phyloP scores from a whole-genome alignment of 2,113 vertebrate genomes.

The Alouatta palliata region DNA sequence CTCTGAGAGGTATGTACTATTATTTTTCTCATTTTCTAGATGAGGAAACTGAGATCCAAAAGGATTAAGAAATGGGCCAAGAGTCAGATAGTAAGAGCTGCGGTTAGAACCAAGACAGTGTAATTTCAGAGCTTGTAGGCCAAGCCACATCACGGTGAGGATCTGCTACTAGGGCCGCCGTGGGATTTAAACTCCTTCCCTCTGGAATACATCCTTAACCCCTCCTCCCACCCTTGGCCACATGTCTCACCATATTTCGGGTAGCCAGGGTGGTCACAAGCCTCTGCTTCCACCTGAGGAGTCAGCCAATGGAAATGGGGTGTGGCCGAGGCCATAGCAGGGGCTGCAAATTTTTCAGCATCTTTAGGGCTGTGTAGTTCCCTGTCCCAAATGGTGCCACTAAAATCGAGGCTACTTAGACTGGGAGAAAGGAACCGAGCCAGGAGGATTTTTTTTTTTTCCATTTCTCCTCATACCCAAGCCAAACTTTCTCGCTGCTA shows the following conservation, averaged over 20 bases:
- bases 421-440: background rate
- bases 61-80: background rate
- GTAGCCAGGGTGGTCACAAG: background rate
- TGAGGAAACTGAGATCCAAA: background rate
- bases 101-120: background rate
- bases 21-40: background rate
- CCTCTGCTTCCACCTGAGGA: background rate
- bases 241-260: background rate
- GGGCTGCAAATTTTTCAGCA: background rate
- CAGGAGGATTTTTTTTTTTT: background rate
- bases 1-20: background rate
- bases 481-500: background rate
- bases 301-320: background rate
- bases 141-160: background rate
- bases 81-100: background rate
- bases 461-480: background rate
- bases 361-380: accelerated
- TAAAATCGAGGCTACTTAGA: background rate
- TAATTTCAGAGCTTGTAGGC: background rate
- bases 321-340: background rate
- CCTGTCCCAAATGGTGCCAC: background rate
- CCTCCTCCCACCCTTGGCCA: background rate
- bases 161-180: background rate
- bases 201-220: background rate
- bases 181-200: background rate